A percentile compares a stretch with the other conserved stretches of the same genome.
These are phyloP conservation scores for Macropus fuliginosus DNA, from an alignment of 2,797 vertebrate species.

Conservation along the genomic window DNA sequence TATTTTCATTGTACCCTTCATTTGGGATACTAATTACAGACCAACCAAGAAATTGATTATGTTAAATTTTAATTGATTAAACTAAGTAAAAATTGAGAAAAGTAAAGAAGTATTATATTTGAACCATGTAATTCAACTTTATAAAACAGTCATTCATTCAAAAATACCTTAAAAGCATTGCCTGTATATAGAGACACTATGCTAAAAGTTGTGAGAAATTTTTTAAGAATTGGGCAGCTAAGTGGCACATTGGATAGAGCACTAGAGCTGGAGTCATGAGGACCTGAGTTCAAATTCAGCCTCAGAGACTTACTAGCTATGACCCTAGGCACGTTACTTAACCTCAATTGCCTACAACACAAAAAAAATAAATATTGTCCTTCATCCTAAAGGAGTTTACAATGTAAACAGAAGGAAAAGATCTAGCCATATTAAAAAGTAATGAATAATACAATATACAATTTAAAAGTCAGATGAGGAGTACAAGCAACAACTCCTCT, in stretches of 20 bases:
- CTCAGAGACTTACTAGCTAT: background rate
- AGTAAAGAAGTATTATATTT: slow-evolving; percentile 39
- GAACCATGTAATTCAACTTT: slow-evolving; percentile 52
- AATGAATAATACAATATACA: slow-evolving; percentile 31
- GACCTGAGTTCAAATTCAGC: background rate
- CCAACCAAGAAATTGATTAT: background rate
- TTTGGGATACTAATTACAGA: background rate
- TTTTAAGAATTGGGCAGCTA: background rate
- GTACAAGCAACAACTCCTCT: slow-evolving; percentile 13
- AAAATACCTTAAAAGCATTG: background rate
- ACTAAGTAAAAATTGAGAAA: slow-evolving; percentile 59
- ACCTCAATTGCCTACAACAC: background rate
- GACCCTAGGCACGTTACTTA: background rate
- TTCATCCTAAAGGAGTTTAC: slow-evolving; percentile 20
- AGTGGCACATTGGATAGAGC: background rate
- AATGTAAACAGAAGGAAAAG: slow-evolving; percentile 44
- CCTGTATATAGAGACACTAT: slow-evolving; percentile 17
- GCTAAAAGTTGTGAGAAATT: background rate
- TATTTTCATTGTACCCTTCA: background rate
- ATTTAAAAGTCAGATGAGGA: slow-evolving; percentile 9
- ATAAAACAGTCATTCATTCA: slow-evolving; percentile 30
- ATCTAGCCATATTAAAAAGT: background rate
- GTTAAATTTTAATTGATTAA: slow-evolving; percentile 38
- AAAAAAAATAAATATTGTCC: background rate
- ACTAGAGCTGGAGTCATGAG: background rate